Evolutionary conservation across 2,888 invertebrate species (phyloP), one percentile per base, ranked within the genome.

Genomic region (Drosophila pseudotakahashii): DNA sequence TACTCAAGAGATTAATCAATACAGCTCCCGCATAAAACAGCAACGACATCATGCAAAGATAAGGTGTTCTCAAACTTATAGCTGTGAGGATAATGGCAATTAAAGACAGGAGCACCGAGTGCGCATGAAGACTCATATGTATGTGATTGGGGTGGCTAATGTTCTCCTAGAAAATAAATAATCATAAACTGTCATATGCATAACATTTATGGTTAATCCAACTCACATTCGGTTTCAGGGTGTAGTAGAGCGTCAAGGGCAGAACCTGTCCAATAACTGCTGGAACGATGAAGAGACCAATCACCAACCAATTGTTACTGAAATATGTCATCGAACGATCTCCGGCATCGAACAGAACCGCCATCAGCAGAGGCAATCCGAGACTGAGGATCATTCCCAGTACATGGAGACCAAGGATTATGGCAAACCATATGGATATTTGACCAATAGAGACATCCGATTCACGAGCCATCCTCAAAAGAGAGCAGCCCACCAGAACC

Each of bases 281-380:
- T 4, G 93, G 92, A 47, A 90, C 89, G 0, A 90, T 57, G 45
- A 79, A 90, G 0, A 90, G 70, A 0, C 92, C 92, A 68, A 93
- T 88, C 53, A 94, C 90, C 34, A 94, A 89, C 91, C 93, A 93
- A 39, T 92, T 93, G 76, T 92, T 89, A 5, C 93, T 92, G 79
- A 93, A 95, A 94, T 95, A 95, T 45, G 93, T 93, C 93, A 95
- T 92, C 5, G 93, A 91, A 30, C 90, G 83, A 60, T 91, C 82
- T 1, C 89, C 78, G 3, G 80, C 81, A 81, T 93, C 93, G 47
- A 92, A 89, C 3, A 92, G 32, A 10, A 91, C 66, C 3, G 92
- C 93, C 68, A 92, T 76, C 11, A 90, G 59, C 26, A 92, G 7
- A 2, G 91, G 89, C 57, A 92, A 70, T 0, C 81, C 85, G 11